phyloP scores from a whole-genome alignment of 2,113 vertebrate genomes.

The Sylvietta virens region DNA sequence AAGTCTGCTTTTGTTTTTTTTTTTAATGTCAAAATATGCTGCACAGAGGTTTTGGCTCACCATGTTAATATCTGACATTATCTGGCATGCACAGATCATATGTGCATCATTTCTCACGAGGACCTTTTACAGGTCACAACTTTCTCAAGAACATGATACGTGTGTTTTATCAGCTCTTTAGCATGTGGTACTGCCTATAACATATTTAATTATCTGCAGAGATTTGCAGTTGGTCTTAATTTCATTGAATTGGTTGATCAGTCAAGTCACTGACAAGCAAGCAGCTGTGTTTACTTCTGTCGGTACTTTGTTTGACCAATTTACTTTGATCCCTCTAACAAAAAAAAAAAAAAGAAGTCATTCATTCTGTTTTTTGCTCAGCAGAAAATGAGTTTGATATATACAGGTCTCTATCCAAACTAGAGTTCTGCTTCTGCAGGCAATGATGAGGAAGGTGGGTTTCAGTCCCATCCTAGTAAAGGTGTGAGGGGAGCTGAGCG shows the following conservation, averaged over 20 bases:
- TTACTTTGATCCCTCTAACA: background rate
- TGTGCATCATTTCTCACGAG: background rate
- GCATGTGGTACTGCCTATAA: background rate
- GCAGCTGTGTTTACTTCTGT: conserved; percentile 12
- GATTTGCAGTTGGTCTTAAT: background rate
- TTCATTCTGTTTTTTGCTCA: background rate
- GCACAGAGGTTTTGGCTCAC: background rate
- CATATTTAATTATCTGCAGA: background rate
- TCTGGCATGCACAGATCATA: background rate
- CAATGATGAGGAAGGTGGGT: background rate
- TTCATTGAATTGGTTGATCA: conserved; percentile 6
- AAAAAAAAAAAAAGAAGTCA: background rate
- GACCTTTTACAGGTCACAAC: background rate
- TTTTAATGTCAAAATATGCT: background rate
- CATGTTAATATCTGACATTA: background rate
- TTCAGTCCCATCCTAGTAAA: background rate
- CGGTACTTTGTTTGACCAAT: conserved; percentile 13
- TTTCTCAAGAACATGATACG: background rate
- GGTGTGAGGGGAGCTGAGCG: background rate
- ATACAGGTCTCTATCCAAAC: background rate
- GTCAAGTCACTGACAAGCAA: background rate
- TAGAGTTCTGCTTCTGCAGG: background rate
- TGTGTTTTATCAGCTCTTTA: background rate
- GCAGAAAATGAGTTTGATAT: background rate
- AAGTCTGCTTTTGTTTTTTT: background rate